phyloP scores from a whole-genome alignment of 2,113 vertebrate genomes.

The Xenus cinereus region DNA sequence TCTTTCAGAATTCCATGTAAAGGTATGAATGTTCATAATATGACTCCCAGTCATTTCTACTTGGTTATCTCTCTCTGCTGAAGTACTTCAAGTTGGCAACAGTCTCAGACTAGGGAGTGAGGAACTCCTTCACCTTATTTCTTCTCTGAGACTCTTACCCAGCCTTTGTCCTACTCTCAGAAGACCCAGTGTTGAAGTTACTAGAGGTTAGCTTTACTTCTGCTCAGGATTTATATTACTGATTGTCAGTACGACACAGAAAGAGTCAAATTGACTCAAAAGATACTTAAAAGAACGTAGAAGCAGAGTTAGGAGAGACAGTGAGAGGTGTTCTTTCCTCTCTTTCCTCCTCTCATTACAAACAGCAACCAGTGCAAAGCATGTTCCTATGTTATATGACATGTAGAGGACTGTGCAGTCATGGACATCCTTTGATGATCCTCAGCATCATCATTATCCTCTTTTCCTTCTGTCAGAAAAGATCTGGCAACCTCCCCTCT shows the following conservation, averaged over 20 bases:
- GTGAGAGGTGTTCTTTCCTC: background rate
- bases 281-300: background rate
- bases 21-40: background rate
- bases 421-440: background rate
- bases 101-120: background rate
- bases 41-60: background rate
- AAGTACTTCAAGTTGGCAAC: accelerated
- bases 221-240: background rate
- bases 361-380: background rate
- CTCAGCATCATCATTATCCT: background rate
- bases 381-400: background rate
- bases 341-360: background rate
- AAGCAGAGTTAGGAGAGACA: background rate
- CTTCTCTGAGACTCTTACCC: background rate
- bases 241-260: background rate
- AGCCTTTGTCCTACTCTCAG: background rate
- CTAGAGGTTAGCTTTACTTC: background rate
- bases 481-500: background rate
- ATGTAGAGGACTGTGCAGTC: background rate
- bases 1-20: background rate
- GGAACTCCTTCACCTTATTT: background rate
- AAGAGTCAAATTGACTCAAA: background rate
- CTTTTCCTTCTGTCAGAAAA: background rate
- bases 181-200: background rate
- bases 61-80: background rate